Evolutionary conservation across 2,888 invertebrate genomes (phyloP).

Genomic region (Caenorhabditis sp.): DNA sequence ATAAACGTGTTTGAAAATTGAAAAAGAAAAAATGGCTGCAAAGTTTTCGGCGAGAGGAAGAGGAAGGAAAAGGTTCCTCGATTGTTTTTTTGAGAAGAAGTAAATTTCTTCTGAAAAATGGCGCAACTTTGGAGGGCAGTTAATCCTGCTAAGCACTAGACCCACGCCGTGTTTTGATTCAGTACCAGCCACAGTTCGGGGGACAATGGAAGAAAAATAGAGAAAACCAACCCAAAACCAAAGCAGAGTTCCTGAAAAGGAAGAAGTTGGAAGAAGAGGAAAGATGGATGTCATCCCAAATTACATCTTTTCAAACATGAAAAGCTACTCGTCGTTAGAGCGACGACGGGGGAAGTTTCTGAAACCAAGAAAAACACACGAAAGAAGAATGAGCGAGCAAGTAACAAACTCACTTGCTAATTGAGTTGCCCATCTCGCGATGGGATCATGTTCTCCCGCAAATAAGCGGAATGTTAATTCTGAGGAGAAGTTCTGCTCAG

Average conservation of each 20-base stretch:
- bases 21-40: slow-evolving; percentile 6
- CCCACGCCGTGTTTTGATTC: slow-evolving; percentile 47
- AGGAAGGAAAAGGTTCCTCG: slow-evolving; percentile 15
- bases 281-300: slow-evolving; percentile 52
- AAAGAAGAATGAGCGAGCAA: slow-evolving; percentile 18
- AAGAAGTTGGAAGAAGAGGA: too few relatives aligned
- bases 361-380: slow-evolving; percentile 43
- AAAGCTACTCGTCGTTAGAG: slow-evolving; percentile 45
- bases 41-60: slow-evolving; percentile 16
- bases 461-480: slow-evolving; percentile 5
- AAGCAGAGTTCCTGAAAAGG: slow-evolving; percentile 26
- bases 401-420: slow-evolving; percentile 51
- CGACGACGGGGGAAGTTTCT: slow-evolving; percentile 2
- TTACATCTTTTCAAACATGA: slow-evolving; percentile 59
- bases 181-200: slow-evolving; percentile 28
- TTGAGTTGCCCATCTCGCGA: slow-evolving; percentile 55
- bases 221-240: slow-evolving; percentile 18
- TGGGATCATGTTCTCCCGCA: slow-evolving; percentile 52
- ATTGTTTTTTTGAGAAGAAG: slow-evolving; percentile 25
- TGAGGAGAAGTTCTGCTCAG: background rate
- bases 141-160: slow-evolving; percentile 58
- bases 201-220: slow-evolving; percentile 5
- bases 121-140: slow-evolving; percentile 50
- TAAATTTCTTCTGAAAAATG: slow-evolving; percentile 44
- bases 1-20: slow-evolving; percentile 40